phyloP scores from a whole-genome alignment of 2,113 vertebrate genomes.

The Laticauda colubrina region DNA sequence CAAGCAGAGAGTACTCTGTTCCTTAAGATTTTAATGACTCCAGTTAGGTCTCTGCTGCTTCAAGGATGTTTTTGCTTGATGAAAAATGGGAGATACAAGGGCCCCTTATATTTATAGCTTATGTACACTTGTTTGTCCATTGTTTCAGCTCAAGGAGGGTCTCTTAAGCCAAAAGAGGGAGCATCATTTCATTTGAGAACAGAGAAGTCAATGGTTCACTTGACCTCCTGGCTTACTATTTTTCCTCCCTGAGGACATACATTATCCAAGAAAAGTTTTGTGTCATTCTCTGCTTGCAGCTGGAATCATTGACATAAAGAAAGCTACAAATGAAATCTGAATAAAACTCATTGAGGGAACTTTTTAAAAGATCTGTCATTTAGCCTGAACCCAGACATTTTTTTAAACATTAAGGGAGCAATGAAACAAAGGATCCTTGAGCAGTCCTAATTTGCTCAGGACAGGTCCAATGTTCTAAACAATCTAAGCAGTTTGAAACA shows the following conservation, averaged over 20 bases:
- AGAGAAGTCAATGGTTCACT: background rate
- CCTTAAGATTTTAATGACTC: conserved; percentile 39
- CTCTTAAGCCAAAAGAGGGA: conserved; percentile 4
- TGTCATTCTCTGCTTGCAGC: background rate
- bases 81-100: background rate
- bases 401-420: background rate
- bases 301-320: background rate
- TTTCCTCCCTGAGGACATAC: background rate
- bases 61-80: background rate
- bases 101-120: background rate
- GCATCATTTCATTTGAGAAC: background rate
- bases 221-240: background rate
- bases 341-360: background rate
- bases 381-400: background rate
- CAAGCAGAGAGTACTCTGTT: conserved; percentile 20
- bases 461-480: background rate
- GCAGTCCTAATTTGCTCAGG: background rate
- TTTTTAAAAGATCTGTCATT: background rate
- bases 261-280: background rate
- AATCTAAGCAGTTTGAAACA: background rate
- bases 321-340: conserved; percentile 1
- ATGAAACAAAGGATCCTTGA: background rate
- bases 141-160: background rate
- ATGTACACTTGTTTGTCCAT: background rate
- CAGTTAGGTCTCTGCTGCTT: conserved; percentile 20